A percentile compares a stretch with the other conserved stretches of the same genome.
These are phyloP conservation scores for Drosophila novamexicana DNA, from an alignment of 1,140 invertebrate genomes.

Conservation along the genomic window DNA sequence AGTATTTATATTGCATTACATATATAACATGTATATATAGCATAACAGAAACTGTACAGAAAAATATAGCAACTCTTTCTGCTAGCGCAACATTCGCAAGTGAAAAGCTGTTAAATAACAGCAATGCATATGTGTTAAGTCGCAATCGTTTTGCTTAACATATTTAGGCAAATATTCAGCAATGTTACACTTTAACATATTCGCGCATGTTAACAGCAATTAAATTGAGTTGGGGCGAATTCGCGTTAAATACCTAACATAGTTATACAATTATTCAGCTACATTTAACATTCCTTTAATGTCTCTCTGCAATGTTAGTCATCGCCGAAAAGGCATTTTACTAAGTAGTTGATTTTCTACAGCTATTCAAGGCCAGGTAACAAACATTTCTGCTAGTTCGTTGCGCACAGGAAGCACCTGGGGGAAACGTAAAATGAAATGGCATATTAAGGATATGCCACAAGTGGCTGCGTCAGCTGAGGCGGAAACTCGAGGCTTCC, in stretches of 20 bases:
- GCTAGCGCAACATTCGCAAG: too few relatives aligned
- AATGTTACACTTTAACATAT: not conserved
- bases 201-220: not conserved
- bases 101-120: conserved; percentile 1
- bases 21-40: not conserved
- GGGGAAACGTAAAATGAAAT: conserved; percentile 26
- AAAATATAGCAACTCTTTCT: too few relatives aligned
- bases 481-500: conserved; percentile 43
- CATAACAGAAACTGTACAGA: not conserved
- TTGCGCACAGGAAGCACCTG: conserved; percentile 25
- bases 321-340: not conserved
- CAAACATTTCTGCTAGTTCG: conserved; percentile 4
- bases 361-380: not conserved
- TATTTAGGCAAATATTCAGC: not conserved
- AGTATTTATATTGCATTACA: too few relatives aligned
- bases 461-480: conserved; percentile 40
- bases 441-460: conserved; percentile 38
- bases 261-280: not conserved
- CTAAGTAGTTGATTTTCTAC: not conserved
- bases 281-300: not conserved
- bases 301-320: not conserved
- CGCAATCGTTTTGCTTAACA: not conserved
- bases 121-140: not conserved
- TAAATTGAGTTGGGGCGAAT: not conserved
- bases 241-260: not conserved